Evolutionary conservation across 92 coral and sea anemone species (phyloP).

Genomic region (Palythoa grandis): DNA sequence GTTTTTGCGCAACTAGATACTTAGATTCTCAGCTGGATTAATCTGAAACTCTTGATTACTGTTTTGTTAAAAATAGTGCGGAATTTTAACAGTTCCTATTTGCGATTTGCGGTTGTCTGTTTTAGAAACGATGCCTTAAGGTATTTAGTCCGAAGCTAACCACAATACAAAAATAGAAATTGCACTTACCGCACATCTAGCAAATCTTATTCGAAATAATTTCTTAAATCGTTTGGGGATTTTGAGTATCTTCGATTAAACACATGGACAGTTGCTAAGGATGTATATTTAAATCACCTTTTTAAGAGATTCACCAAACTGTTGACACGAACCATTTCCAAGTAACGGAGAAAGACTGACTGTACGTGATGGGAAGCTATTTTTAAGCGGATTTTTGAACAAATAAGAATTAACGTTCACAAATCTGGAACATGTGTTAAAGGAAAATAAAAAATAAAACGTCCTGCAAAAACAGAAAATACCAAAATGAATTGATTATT

Average conservation of each 20-base stretch:
- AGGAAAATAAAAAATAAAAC: too few relatives aligned
- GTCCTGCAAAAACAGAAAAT: too few relatives aligned
- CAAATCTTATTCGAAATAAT: not conserved
- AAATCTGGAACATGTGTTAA: too few relatives aligned
- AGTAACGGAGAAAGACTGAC: not conserved
- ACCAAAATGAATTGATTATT: too few relatives aligned
- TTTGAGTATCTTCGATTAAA: not conserved
- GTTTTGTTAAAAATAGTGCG: constrained; percentile 9
- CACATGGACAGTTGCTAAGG: not conserved
- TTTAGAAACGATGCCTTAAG: not conserved
- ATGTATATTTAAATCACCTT: not conserved
- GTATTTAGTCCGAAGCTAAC: not conserved
- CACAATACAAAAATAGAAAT: not conserved
- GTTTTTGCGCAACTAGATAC: not conserved
- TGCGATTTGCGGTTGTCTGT: not conserved
- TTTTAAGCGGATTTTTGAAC: not conserved
- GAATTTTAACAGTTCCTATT: not conserved
- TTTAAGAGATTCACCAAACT: not conserved
- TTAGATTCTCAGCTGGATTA: not conserved
- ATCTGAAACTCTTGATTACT: too few relatives aligned
- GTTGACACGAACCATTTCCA: not conserved
- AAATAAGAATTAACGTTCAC: too few relatives aligned
- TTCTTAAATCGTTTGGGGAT: not conserved
- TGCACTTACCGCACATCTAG: not conserved
- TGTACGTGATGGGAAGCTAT: not conserved